Evolutionary conservation across 92 coral and sea anemone genomes (phyloP).

Genomic region (Nematostella vectensis): DNA sequence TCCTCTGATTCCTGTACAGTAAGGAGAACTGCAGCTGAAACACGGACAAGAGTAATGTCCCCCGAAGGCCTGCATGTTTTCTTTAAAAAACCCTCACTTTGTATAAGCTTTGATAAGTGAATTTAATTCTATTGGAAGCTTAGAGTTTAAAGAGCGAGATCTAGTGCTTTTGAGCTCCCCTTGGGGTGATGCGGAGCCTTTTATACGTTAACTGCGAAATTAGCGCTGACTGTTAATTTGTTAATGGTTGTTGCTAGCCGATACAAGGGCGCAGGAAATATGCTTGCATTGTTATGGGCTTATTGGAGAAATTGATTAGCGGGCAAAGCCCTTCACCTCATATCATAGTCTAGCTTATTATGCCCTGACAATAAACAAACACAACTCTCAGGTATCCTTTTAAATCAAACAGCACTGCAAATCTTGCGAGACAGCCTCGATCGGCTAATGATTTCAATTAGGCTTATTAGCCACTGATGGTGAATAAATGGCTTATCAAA

Average conservation of each 20-base stretch:
- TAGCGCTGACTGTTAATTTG: constrained; percentile 62
- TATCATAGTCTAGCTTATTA: constrained; percentile 72
- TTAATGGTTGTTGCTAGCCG: constrained; percentile 85
- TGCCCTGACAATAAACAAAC: constrained; percentile 83
- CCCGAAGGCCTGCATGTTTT: constrained; percentile 51
- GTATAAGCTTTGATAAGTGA: neutral
- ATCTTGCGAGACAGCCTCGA: constrained; percentile 53
- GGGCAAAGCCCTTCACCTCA: constrained; percentile 52
- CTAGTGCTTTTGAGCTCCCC: constrained; percentile 8
- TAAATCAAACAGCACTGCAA: constrained; percentile 82
- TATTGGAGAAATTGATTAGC: constrained; percentile 82
- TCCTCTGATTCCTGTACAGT: constrained; percentile 40
- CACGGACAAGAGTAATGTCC: constrained; percentile 56
- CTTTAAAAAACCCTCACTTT: neutral
- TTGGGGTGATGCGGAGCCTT: constrained; percentile 30
- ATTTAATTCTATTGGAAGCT: too few relatives aligned
- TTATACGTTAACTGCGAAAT: constrained; percentile 49
- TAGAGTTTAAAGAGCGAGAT: neutral
- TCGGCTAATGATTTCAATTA: constrained; percentile 71
- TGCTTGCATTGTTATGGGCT: constrained; percentile 65
- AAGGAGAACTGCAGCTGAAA: constrained; percentile 60
- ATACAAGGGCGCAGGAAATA: constrained; percentile 60
- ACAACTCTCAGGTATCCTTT: constrained; percentile 73
- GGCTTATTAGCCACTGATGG: constrained; percentile 51
- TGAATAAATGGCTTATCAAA: constrained; percentile 58